phyloP scores from a whole-genome alignment of 1,140 invertebrate species.

The Lepidotrigona ventralis region DNA sequence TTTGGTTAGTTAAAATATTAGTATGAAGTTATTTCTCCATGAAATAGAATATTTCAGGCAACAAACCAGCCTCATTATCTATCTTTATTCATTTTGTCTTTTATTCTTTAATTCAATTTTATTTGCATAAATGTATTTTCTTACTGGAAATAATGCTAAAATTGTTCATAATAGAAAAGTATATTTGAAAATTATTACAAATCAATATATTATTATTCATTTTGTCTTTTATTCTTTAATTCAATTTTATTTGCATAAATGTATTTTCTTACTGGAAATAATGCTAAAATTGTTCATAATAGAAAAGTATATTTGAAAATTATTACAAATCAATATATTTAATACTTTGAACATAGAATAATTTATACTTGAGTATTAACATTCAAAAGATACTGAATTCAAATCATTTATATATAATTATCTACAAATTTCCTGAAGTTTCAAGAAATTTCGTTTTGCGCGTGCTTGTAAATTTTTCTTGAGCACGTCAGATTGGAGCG shows the following conservation, averaged over 20 bases:
- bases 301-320: background rate
- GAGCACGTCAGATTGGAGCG: background rate
- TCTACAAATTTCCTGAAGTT: background rate
- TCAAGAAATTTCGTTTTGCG: conserved; percentile 11
- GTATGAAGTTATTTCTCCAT: no score
- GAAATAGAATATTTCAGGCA: no score
- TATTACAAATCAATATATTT: background rate
- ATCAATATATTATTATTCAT: background rate
- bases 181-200: background rate
- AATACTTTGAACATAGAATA: background rate
- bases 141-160: background rate
- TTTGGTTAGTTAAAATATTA: no score
- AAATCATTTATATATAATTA: background rate
- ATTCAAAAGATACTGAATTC: background rate
- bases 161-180: background rate
- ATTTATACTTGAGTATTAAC: background rate
- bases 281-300: background rate
- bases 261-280: background rate
- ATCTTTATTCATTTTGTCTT: background rate
- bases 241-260: background rate
- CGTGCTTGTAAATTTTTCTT: background rate
- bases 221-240: background rate
- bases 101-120: background rate
- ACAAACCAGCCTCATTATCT: no score
- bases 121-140: background rate